phyloP scores from a whole-genome alignment of 2,888 invertebrate genomes.

The Plebejus anna region DNA sequence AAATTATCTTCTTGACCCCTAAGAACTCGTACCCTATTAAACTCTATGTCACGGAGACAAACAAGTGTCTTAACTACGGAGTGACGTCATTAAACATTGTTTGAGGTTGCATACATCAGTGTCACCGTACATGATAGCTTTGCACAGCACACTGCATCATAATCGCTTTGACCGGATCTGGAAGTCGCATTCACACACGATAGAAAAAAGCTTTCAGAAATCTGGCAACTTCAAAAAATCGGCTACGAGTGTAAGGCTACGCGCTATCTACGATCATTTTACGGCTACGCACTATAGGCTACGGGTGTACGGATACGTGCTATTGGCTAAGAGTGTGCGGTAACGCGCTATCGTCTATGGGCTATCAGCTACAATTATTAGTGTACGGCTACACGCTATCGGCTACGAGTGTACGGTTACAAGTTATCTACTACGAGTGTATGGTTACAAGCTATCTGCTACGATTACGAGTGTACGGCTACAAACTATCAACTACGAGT shows the following conservation, averaged over 20 bases:
- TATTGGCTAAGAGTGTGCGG: not conserved
- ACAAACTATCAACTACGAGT: not conserved
- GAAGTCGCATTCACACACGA: not conserved
- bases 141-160: not conserved
- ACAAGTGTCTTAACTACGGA: conserved; percentile 9
- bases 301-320: not conserved
- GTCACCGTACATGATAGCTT: conserved; percentile 10
- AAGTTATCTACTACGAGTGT: too few relatives aligned
- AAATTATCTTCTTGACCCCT: not conserved
- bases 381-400: too few relatives aligned
- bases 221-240: not conserved
- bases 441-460: not conserved
- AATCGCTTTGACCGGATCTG: not conserved
- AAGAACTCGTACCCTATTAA: not conserved
- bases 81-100: conserved; percentile 17
- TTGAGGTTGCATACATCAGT: conserved; percentile 16
- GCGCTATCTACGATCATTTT: not conserved
- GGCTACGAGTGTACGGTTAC: too few relatives aligned
- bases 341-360: not conserved
- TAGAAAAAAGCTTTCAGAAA: not conserved
- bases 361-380: not conserved
- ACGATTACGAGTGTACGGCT: too few relatives aligned
- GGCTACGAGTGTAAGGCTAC: not conserved
- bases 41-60: not conserved
- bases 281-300: not conserved